Percentiles rank a stretch among this genome's conserved stretches.
phyloP scores from a whole-genome alignment of 2,113 vertebrate genomes.

The Xiphophorus couchianus region DNA sequence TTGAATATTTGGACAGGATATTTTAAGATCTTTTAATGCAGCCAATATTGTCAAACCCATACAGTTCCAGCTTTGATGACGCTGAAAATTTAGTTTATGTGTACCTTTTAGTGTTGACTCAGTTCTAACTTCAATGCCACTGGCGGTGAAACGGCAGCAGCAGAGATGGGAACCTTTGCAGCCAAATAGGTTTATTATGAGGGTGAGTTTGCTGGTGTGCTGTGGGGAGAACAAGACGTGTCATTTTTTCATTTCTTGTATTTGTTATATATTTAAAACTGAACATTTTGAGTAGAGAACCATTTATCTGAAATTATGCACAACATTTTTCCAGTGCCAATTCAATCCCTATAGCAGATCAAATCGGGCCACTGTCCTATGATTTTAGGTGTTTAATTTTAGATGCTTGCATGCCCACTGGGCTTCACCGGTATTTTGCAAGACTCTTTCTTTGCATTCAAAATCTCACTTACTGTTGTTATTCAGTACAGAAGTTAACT shows the following conservation, averaged over 20 bases:
- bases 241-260: too few relatives aligned
- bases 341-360: constrained; percentile 26
- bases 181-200: background rate
- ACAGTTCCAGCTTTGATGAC: too few relatives aligned
- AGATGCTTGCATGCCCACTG: constrained; percentile 7
- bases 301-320: background rate
- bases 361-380: constrained; percentile 22
- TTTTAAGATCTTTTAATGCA: too few relatives aligned
- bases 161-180: background rate
- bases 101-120: too few relatives aligned
- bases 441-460: constrained; percentile 24
- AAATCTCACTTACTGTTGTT: constrained; percentile 24
- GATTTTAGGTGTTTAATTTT: constrained; percentile 26
- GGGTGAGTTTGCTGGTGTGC: background rate
- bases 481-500: constrained; percentile 32
- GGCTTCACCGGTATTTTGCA: constrained; percentile 23
- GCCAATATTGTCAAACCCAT: too few relatives aligned
- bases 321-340: constrained; percentile 11
- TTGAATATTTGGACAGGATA: too few relatives aligned
- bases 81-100: too few relatives aligned
- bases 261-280: background rate
- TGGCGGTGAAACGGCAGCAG: background rate
- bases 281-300: background rate
- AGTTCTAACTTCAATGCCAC: background rate
- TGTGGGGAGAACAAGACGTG: too few relatives aligned